Base-by-base conservation (phyloP, 2,113 vertebrate genomes). In the Rattus rattus region DNA sequence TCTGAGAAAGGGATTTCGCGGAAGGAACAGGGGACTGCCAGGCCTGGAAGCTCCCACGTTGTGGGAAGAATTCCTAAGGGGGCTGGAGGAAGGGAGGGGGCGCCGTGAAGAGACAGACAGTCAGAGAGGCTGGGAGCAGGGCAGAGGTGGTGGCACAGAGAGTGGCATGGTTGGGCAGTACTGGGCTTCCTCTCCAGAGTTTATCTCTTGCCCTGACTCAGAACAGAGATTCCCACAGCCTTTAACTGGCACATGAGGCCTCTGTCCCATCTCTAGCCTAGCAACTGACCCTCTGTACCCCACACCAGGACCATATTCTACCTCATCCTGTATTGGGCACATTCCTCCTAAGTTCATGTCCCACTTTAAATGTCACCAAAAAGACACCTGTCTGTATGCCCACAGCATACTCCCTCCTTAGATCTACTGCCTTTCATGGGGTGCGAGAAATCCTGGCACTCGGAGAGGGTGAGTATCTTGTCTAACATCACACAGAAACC, bases 1-100 rank as follows among this genome's bases (percentile, higher is more conserved):
- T 84, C 97, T 95, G 90, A 97, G 97, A 97, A 98, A 95, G 85
- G 87, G 84, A 91, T 83, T 97, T 97, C 96, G 86, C 88, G 77
- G 93, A 92, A 95, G 91, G 95, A 70, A 63, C 73, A 20, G 17
- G n/a, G 56, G 52, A 49, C 22, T 54, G 85, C 95, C 80, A 83
- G 59, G 73, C 89, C 49, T 85, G 92, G 90, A 54, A 39, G 63
- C 84, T 72, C 39, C 65, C 33, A 16, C 7, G 49, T 24, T 65
- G 30, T 76, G 56, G 39, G 89, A 88, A 91, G 91, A 28, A 94
- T 91, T 84, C 85, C 67, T 69, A 49, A 47, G 52, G n/a, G 67
- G 63, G 3, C 3, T 24, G 80, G 22, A 20, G 20, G n/a, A 4
- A 13, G 49, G 63, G 33, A n/a, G 73, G 39, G 24, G 1, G 0